Conservation (phyloP, 2,888 invertebrate genomes). For the Serripes groenlandicus region DNA sequence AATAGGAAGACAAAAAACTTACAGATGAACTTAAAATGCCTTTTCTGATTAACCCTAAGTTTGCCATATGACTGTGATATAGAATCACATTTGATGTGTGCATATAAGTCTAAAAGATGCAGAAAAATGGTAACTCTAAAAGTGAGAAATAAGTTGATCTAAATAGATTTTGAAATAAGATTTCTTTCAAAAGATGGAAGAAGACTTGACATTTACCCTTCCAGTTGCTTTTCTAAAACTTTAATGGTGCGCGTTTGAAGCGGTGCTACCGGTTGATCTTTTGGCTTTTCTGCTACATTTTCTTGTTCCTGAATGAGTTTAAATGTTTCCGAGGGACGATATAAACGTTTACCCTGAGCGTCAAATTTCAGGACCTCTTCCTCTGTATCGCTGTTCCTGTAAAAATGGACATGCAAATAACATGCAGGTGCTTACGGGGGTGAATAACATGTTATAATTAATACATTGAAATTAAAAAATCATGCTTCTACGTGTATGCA, state of each 20-base stretch:
- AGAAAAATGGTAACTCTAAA: too few species aligned
- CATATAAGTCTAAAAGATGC: too few species aligned
- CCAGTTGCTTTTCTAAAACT: conserved; percentile 77
- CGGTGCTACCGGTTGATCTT: conserved; percentile 68
- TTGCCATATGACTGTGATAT: too few species aligned
- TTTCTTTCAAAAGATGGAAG: background rate
- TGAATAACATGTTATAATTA: conserved; percentile 14
- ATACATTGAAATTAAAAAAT: too few species aligned
- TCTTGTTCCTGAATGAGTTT: conserved; percentile 79
- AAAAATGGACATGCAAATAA: conserved; percentile 56
- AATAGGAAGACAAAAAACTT: too few species aligned
- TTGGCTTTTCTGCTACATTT: conserved; percentile 60
- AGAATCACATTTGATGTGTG: too few species aligned
- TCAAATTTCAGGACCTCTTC: conserved; percentile 57
- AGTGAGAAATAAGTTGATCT: too few species aligned
- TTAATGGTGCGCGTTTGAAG: conserved; percentile 80
- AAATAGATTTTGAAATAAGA: too few species aligned
- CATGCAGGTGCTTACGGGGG: conserved; percentile 33
- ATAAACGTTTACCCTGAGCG: conserved; percentile 72
- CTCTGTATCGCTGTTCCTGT: conserved; percentile 28
- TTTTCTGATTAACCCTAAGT: too few species aligned
- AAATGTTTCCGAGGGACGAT: conserved; percentile 82
- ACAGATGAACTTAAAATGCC: too few species aligned
- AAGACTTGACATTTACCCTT: conserved; percentile 21
- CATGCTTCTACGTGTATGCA: too few species aligned